A percentile compares a stretch with the other conserved stretches of the same genome.
Evolutionary conservation across 2,888 invertebrate species (phyloP).

Genomic region (Lasius platythorax): DNA sequence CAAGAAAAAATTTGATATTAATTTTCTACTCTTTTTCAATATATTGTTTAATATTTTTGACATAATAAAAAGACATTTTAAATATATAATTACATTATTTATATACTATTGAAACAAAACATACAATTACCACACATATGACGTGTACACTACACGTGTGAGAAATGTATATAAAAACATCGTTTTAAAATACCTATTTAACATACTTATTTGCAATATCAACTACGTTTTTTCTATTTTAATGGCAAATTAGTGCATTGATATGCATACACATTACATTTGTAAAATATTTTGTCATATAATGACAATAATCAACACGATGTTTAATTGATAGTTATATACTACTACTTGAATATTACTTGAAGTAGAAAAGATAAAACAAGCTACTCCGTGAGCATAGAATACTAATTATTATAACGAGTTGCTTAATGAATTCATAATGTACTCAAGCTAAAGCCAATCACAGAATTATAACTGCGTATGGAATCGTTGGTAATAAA

Average conservation of each 20-base stretch:
- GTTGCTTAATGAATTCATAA: too few relatives aligned
- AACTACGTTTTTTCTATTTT: neutral
- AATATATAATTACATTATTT: neutral
- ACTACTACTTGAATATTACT: neutral
- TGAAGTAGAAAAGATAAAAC: neutral
- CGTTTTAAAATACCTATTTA: neutral
- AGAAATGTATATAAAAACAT: neutral
- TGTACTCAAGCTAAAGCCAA: too few relatives aligned
- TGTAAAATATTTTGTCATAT: neutral
- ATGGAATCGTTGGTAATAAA: too few relatives aligned
- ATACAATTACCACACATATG: neutral
- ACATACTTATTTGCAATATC: neutral
- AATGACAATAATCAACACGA: too few relatives aligned
- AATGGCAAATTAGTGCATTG: neutral
- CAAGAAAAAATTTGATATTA: neutral
- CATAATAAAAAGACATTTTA: neutral
- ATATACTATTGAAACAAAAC: neutral
- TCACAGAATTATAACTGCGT: too few relatives aligned
- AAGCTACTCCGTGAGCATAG: neutral
- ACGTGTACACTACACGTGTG: neutral
- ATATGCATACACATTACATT: neutral
- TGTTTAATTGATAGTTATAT: neutral
- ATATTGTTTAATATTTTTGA: neutral
- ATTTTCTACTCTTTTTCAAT: neutral
- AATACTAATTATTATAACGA: neutral